Evolutionary conservation across 2,797 vertebrate species (phyloP).

Genomic region (Poecile montanus): DNA sequence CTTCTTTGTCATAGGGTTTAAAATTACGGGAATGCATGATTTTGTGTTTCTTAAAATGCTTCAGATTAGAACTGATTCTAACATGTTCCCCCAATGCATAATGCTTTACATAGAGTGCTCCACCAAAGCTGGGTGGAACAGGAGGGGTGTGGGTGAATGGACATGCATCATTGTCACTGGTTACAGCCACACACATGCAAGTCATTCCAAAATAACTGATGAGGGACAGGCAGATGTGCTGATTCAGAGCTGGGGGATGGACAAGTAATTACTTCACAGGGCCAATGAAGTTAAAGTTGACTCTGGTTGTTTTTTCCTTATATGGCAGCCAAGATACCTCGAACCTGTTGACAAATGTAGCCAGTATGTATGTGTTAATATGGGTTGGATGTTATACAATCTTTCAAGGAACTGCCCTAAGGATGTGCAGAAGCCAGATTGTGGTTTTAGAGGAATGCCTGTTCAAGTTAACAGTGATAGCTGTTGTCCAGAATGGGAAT

Average conservation of each 20-base stretch:
- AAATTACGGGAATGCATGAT: not conserved
- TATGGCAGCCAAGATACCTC: slow-evolving; percentile 87
- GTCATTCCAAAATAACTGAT: not conserved
- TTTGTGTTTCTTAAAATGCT: not conserved
- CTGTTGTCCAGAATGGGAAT: slow-evolving; percentile 97
- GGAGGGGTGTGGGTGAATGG: not conserved
- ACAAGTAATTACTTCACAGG: not conserved
- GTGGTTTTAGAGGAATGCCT: slow-evolving; percentile 92
- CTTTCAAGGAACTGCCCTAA: slow-evolving; percentile 91
- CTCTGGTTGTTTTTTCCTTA: not conserved
- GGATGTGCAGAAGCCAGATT: slow-evolving; percentile 87
- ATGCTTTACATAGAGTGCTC: not conserved
- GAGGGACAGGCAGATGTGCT: rapidly evolving
- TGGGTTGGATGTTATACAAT: slow-evolving; percentile 91
- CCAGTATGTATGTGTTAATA: slow-evolving; percentile 92
- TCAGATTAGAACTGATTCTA: not conserved
- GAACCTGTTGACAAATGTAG: slow-evolving; percentile 91
- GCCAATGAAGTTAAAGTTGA: not conserved
- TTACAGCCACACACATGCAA: not conserved
- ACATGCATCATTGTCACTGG: not conserved
- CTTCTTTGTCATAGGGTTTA: not conserved
- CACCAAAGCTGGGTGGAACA: not conserved
- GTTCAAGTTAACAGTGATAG: slow-evolving; percentile 90
- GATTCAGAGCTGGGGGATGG: not conserved
- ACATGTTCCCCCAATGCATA: not conserved